These are phyloP conservation scores for Ormyrus thymus DNA, from an alignment of 2,888 invertebrate species.

Conservation along the genomic window DNA sequence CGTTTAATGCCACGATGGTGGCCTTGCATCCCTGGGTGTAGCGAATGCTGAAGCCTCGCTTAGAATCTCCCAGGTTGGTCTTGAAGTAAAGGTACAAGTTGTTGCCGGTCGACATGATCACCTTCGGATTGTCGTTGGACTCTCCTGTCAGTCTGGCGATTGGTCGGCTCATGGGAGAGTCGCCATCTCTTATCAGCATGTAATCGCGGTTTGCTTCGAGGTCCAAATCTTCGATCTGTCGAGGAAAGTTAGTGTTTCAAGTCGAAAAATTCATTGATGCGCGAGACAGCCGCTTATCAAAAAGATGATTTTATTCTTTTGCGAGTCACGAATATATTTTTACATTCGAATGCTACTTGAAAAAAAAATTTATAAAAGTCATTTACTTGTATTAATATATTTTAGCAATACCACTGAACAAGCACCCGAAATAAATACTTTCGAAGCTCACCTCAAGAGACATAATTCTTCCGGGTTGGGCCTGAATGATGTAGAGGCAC, in stretches of 20 bases:
- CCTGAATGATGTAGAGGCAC: constrained; percentile 93
- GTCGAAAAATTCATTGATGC: background rate
- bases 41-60: constrained; percentile 92
- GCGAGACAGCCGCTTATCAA: no score
- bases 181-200: constrained; percentile 93
- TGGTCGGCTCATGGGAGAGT: constrained; percentile 88
- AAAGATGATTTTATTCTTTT: no score
- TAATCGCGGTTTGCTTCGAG: constrained; percentile 89
- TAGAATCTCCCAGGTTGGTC: constrained; percentile 91
- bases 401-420: no score
- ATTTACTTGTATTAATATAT: no score
- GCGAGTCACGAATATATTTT: no score
- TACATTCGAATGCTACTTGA: no score
- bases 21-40: constrained; percentile 93
- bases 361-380: no score
- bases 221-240: constrained; percentile 87
- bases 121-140: constrained; percentile 83
- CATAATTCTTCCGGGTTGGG: constrained; percentile 93
- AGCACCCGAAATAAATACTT: no score
- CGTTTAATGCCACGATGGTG: constrained; percentile 88
- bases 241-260: constrained; percentile 7
- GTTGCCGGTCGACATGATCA: constrained; percentile 93
- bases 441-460: constrained; percentile 83
- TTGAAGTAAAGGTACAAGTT: constrained; percentile 94
- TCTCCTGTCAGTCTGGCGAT: constrained; percentile 90